These are phyloP conservation scores for Polydrusus cervinus DNA, from an alignment of 2,888 invertebrate species.

Conservation along the genomic window DNA sequence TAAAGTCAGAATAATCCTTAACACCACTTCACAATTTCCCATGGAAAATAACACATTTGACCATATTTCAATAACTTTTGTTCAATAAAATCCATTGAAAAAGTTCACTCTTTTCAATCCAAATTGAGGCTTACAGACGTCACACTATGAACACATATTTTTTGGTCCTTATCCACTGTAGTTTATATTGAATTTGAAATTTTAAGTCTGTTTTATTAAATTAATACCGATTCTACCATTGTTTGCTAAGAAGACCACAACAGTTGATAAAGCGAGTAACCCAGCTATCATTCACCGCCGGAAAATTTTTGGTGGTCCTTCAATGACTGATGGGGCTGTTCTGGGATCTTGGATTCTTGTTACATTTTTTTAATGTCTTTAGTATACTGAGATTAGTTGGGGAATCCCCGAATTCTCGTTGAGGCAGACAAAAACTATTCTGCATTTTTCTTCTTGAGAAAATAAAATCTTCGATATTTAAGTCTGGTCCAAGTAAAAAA, in stretches of 20 bases:
- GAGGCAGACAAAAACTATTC: not conserved
- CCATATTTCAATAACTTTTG: not conserved
- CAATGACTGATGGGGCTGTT: not conserved
- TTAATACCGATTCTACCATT: not conserved
- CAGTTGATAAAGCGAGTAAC: not conserved
- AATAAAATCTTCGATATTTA: not conserved
- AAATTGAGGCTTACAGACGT: too few species aligned
- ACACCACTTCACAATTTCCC: not conserved
- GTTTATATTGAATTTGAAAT: not conserved
- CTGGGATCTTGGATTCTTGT: not conserved
- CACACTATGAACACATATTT: conserved; percentile 18
- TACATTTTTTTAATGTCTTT: not conserved
- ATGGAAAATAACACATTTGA: not conserved
- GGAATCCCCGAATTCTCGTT: not conserved
- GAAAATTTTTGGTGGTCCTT: too few species aligned
- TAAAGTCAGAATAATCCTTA: conserved; percentile 9
- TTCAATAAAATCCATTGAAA: not conserved
- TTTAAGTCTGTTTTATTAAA: not conserved
- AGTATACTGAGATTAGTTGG: too few species aligned
- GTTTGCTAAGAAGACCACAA: not conserved
- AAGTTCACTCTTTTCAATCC: not conserved
- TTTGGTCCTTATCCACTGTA: not conserved
- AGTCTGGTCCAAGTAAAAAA: not conserved
- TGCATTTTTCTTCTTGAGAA: not conserved
- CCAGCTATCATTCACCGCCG: too few species aligned